Evolutionary conservation across 1,140 invertebrate genomes (phyloP).

Genomic region (Papilio machaon): DNA sequence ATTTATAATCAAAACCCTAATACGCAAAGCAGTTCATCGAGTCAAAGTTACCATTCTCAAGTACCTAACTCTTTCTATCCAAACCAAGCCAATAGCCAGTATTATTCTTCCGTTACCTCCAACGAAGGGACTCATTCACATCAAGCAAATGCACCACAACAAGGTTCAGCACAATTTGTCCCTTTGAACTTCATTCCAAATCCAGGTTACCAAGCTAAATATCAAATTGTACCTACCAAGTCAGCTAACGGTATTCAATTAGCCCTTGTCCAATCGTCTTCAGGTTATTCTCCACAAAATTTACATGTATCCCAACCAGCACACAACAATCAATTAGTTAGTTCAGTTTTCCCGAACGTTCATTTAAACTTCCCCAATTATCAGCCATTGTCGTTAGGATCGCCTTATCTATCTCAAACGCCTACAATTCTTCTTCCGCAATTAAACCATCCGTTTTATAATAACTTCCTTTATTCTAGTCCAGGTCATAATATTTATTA

Average conservation of each 20-base stretch:
- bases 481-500: slow-evolving; percentile 73
- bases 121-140: slow-evolving; percentile 46
- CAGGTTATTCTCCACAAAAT: slow-evolving; percentile 50
- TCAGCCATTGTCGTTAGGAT: slow-evolving; percentile 55
- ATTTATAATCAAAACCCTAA: slow-evolving; percentile 65
- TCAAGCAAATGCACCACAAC: slow-evolving; percentile 48
- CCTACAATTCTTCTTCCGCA: slow-evolving; percentile 68
- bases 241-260: slow-evolving; percentile 60
- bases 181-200: slow-evolving; percentile 72
- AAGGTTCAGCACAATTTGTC: slow-evolving; percentile 62
- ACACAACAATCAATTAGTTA: slow-evolving; percentile 45
- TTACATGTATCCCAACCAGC: slow-evolving; percentile 59
- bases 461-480: slow-evolving; percentile 64
- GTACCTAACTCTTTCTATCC: slow-evolving; percentile 72
- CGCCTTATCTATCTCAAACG: slow-evolving; percentile 61
- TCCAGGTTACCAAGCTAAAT: slow-evolving; percentile 72
- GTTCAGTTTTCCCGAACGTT: slow-evolving; percentile 47
- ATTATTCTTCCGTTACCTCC: slow-evolving; percentile 55
- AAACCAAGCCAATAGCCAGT: slow-evolving; percentile 61
- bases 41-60: slow-evolving; percentile 61
- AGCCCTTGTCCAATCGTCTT: slow-evolving; percentile 62
- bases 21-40: slow-evolving; percentile 49
- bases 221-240: slow-evolving; percentile 66
- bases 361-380: slow-evolving; percentile 61
- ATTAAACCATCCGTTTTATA: slow-evolving; percentile 64